Evolutionary conservation across 2,797 vertebrate species (phyloP), one percentile per base, ranked within the genome.

Genomic region (Benthosema pterotum): DNA sequence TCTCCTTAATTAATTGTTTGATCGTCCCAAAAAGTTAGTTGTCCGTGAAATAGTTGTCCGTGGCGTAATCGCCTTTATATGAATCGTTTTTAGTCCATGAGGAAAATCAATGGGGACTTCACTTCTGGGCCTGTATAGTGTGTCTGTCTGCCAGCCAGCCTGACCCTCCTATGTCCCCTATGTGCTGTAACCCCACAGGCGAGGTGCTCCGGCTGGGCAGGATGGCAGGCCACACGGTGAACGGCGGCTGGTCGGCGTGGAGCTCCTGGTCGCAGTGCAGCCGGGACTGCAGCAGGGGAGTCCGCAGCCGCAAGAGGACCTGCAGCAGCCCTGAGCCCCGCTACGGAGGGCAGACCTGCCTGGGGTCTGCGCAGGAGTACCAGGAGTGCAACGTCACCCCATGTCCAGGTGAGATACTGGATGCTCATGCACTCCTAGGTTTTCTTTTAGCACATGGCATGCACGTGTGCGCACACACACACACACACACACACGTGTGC

Each of bases 361-460:
- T 94, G 0, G 97, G 97, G 2, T 84, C 95, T 0, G 90, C 95
- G 0, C 89, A 97, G 60, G 97, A 98, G 71, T 99, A 96, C 73
- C 97, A 99, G 78, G 97, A 99, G 74, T 99, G 97, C 75, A 99
- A 98, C 87, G 92, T 97, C 72, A 91, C 96, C 15, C 96, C 97
- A 16, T 99, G 97, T 75, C 97, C 97, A 85, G 96, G 97, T 98
- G 80, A 89, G 86, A 46, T 4, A 28, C 3, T 3, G 3, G 22
- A 25, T 2, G 13, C 13, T 38, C 32, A 38, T 38, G 32, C 32
- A 38, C 32, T 38, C 7, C 1, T 38, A 5, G 5, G 28, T 32
- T 32, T 32, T 15, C 16, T 11, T 0, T 25, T 12, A 13, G 19
- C 45, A 38, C 48, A 42, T 14, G 16, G 28, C 15, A 28, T 48